A percentile compares a stretch with the other conserved stretches of the same genome.
phyloP scores from a whole-genome alignment of 2,113 vertebrate species.

The Brachyistius frenatus region DNA sequence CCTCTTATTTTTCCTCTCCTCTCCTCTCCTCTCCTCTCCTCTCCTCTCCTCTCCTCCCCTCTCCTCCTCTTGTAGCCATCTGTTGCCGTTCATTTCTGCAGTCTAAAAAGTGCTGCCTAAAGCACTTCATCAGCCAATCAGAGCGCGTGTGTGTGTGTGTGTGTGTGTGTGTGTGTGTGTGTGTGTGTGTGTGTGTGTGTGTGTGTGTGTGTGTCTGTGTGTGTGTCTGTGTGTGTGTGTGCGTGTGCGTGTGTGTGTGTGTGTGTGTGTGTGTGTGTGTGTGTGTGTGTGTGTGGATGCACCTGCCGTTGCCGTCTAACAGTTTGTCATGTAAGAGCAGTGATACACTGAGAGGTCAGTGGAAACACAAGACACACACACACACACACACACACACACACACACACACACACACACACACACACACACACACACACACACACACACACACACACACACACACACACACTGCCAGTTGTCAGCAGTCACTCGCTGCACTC shows the following conservation, averaged over 20 bases:
- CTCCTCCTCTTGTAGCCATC: slow-evolving; percentile 51
- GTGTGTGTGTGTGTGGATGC: slow-evolving; percentile 14
- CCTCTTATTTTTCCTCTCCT: neutral
- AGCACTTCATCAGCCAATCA: slow-evolving; percentile 62
- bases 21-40: neutral
- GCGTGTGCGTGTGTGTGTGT: slow-evolving; percentile 19
- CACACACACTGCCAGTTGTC: slow-evolving; percentile 57
- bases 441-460: no score
- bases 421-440: no score
- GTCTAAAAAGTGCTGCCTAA: slow-evolving; percentile 65
- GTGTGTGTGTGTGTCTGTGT: no score
- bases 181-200: no score
- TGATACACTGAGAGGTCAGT: slow-evolving; percentile 57
- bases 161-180: no score
- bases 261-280: slow-evolving; percentile 27
- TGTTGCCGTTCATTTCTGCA: slow-evolving; percentile 71
- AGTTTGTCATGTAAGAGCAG: slow-evolving; percentile 59
- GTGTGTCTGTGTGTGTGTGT: neutral
- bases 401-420: no score
- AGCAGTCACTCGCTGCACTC: slow-evolving; percentile 51
- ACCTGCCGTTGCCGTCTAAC: slow-evolving; percentile 62
- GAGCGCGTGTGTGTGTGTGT: no score
- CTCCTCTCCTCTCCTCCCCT: neutral
- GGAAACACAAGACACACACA: slow-evolving; percentile 49
- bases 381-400: no score